Evolutionary conservation across 2,888 invertebrate genomes (phyloP), one percentile per base, ranked within the genome.

Genomic region (Busseola fusca): DNA sequence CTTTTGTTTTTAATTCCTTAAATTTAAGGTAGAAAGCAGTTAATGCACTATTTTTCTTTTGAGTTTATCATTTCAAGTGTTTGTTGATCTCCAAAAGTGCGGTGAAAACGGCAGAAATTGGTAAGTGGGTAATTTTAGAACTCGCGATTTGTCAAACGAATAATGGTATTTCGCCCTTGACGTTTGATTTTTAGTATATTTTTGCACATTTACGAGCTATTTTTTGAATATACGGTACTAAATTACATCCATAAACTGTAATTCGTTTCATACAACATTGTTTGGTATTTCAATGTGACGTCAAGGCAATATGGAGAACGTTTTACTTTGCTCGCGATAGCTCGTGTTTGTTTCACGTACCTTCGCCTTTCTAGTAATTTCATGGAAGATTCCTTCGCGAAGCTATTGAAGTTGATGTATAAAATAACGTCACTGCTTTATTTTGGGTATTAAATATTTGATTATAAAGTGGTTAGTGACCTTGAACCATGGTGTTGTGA

Each of bases 81-180:
- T 62, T 68, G 72, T 81, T 84, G 84, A 54, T 67, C 75, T 54
- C 59, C 69, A 77, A 78, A 76, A 79, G 71, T 73, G 78, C 62
- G 73, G 77, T 59, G 82, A 79, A 79, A 79, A 84, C 83, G 71
- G 74, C 77, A 62, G 75, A 82, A 82, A 83, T 87, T 78, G 89
- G 91, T 91, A 84, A 91, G 91, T 89, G 69, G 67, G 65, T 77
- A 82, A 82, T 76, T 84, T 82, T 85, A 78, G 81, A 81, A 75
- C 84, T 84, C 68, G 69, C 69, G 64, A 78, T 86, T 86, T 86
- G 88, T 87, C 86, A 84, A 85, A 86, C 71, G 80, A 68, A 79
- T 83, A 83, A 80, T 86, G 82, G 74, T 83, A 84, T 90, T 85
- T 89, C 84, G 92, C 89, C 92, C 91, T 92, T 92, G 92, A 88